phyloP scores from a whole-genome alignment of 2,797 vertebrate genomes.

The Carapus acus region DNA sequence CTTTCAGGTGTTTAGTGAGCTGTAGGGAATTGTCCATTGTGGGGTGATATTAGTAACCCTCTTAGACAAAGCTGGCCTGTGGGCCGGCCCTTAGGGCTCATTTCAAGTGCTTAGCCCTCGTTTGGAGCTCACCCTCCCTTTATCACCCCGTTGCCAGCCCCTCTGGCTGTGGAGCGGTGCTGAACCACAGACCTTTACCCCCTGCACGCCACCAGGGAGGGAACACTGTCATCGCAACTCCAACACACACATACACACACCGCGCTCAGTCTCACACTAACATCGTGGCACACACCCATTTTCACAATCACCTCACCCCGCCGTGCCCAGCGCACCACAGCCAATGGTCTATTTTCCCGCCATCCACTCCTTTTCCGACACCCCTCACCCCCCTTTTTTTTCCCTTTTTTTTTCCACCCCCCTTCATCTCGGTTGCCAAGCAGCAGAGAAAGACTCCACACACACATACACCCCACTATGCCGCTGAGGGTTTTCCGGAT shows the following conservation, averaged over 20 bases:
- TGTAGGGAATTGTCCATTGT: constrained; percentile 63
- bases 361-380: constrained; percentile 50
- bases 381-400: constrained; percentile 23
- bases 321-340: constrained; percentile 31
- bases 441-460: constrained; percentile 70
- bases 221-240: constrained; percentile 54
- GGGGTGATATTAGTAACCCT: constrained; percentile 72
- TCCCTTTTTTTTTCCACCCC: constrained; percentile 46
- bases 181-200: constrained; percentile 58
- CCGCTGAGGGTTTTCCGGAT: constrained; percentile 71
- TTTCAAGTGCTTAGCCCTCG: constrained; percentile 71
- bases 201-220: constrained; percentile 51
- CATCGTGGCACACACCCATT: constrained; percentile 53
- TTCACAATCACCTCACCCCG: constrained; percentile 28
- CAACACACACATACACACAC: constrained; percentile 28
- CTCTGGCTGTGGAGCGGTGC: constrained; percentile 59
- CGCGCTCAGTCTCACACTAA: constrained; percentile 20
- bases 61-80: constrained; percentile 71
- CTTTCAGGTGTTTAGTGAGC: constrained; percentile 56
- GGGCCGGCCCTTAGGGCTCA: constrained; percentile 69
- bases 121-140: constrained; percentile 66
- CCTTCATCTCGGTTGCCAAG: constrained; percentile 66
- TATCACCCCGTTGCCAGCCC: constrained; percentile 62
- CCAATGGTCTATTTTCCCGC: constrained; percentile 66
- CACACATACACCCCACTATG: constrained; percentile 67